Conservation (phyloP, 1,140 invertebrate species). For the Ostrea denselamellosa region DNA sequence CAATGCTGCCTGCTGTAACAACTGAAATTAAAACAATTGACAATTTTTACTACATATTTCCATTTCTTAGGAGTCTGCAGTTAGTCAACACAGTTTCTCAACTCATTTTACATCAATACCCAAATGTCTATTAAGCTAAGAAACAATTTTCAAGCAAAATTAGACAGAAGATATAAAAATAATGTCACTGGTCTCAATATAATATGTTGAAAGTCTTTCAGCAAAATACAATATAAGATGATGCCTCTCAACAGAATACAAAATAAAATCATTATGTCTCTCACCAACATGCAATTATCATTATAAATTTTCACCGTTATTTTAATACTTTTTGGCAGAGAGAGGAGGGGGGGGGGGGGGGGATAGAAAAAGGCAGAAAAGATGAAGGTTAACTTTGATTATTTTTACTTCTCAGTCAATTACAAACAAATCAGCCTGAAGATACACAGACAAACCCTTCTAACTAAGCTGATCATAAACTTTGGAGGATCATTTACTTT, state of each 20-base stretch:
- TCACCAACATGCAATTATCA: no score
- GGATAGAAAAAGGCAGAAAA: no score
- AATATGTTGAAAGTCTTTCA: background rate
- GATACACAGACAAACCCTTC: background rate
- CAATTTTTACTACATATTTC: background rate
- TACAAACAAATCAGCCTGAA: no score
- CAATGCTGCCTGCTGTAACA: constrained; percentile 77
- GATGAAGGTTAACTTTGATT: no score
- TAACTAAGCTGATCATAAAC: background rate
- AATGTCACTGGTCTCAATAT: background rate
- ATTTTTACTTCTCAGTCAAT: no score
- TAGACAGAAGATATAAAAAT: background rate
- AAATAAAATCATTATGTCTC: no score
- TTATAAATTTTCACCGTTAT: no score
- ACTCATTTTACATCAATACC: background rate
- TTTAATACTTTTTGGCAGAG: no score
- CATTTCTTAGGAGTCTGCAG: background rate
- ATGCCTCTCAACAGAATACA: background rate
- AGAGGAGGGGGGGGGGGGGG: no score
- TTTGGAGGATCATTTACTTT: background rate
- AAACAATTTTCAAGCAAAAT: background rate
- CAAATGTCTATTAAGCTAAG: background rate
- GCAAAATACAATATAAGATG: background rate
- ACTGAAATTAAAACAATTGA: constrained; percentile 66
- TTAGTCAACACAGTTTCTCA: background rate